These are phyloP conservation scores for Chinchilla lanigera DNA, from an alignment of 2,113 vertebrate species.

Conservation along the genomic window DNA sequence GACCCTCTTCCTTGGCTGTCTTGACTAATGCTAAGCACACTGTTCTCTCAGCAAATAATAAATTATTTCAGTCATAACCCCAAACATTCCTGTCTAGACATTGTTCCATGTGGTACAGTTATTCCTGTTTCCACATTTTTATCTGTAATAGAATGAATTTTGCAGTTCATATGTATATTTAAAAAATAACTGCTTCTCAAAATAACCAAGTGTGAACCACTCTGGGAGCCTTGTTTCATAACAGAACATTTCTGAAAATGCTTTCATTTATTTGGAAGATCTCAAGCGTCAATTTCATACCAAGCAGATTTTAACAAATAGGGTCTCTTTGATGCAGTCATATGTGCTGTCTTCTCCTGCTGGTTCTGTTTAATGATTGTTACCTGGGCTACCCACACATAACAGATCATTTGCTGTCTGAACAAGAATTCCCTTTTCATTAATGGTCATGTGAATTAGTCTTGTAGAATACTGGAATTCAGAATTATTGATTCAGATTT, in stretches of 20 bases:
- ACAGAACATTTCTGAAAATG: constrained; percentile 37
- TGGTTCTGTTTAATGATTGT: not conserved
- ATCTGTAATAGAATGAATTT: constrained; percentile 32
- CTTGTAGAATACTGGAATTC: not conserved
- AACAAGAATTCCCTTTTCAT: constrained; percentile 17
- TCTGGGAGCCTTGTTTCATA: not conserved
- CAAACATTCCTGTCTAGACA: constrained; percentile 53
- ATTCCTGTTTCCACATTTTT: constrained; percentile 28
- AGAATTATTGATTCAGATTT: not conserved
- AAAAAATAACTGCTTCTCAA: not conserved
- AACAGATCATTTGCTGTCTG: not conserved
- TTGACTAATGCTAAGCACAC: constrained; percentile 8
- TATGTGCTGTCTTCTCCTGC: not conserved
- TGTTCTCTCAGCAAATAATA: constrained; percentile 67
- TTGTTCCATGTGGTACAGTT: not conserved
- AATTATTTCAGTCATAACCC: constrained; percentile 45
- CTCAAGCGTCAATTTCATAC: not conserved
- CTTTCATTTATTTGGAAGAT: not conserved
- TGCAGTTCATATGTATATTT: constrained; percentile 4
- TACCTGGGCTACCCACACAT: not conserved
- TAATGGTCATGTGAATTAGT: not conserved
- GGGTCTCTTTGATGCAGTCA: not conserved
- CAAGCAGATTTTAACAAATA: not conserved
- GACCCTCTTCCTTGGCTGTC: constrained; percentile 7
- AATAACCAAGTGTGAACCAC: constrained; percentile 32